Percentiles rank a stretch among this genome's conserved stretches.
These are phyloP conservation scores for Cynocephalus volans DNA, from an alignment of 2,113 vertebrate genomes.

Conservation along the genomic window DNA sequence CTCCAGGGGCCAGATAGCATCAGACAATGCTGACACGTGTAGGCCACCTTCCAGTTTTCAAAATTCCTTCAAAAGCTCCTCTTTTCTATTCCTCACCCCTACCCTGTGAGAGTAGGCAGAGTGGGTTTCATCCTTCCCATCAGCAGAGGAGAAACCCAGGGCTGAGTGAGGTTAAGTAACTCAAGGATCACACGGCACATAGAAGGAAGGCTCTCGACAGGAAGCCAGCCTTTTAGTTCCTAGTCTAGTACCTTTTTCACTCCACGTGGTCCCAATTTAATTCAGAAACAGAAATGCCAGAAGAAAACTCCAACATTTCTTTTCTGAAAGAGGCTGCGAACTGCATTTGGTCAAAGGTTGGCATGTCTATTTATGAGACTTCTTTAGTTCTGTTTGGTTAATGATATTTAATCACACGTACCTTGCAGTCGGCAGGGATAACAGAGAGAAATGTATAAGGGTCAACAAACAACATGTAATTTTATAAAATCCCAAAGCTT, in stretches of 20 bases:
- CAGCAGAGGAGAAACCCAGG: neutral
- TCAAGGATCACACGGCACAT: neutral
- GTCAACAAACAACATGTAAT: constrained; percentile 68
- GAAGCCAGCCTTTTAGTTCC: neutral
- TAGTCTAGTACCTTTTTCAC: neutral
- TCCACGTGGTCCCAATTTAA: neutral
- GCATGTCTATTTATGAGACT: constrained; percentile 55
- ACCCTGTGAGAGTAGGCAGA: no score
- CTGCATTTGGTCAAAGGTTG: constrained; percentile 58
- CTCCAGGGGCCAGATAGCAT: neutral
- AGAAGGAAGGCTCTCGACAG: neutral
- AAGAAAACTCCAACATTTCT: constrained; percentile 9
- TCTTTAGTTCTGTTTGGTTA: constrained; percentile 62
- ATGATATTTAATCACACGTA: constrained; percentile 69
- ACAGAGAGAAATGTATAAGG: constrained; percentile 59
- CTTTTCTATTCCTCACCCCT: neutral
- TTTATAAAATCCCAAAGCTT: constrained; percentile 69
- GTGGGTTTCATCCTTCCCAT: neutral
- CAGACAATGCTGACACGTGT: neutral
- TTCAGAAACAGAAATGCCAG: constrained; percentile 1
- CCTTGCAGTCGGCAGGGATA: neutral
- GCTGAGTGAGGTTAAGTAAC: neutral
- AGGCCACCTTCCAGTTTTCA: neutral
- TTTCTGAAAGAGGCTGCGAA: constrained; percentile 15
- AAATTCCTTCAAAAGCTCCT: neutral